Percentiles rank a stretch among this genome's conserved stretches.
Conservation (phyloP, 2,888 invertebrate species). For the Erpobdella octoculata region DNA sequence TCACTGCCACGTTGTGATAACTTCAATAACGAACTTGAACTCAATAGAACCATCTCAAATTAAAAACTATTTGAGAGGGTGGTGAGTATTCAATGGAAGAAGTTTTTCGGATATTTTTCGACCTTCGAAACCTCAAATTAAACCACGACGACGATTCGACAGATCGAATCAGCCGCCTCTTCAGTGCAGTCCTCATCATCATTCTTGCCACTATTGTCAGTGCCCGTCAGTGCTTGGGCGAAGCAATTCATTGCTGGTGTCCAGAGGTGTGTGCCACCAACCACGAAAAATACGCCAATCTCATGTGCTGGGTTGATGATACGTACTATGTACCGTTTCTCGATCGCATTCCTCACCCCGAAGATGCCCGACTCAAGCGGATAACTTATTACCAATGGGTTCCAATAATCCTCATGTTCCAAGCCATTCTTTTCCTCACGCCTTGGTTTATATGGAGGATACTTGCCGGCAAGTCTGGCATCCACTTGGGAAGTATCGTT, state of each 20-base stretch:
- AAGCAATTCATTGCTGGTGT: constrained; percentile 54
- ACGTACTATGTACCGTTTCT: constrained; percentile 45
- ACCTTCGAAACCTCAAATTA: constrained; percentile 34
- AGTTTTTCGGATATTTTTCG: constrained; percentile 32
- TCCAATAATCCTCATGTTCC: constrained; percentile 50
- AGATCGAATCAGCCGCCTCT: constrained; percentile 54
- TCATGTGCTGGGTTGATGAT: constrained; percentile 49
- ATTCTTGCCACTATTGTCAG: constrained; percentile 52
- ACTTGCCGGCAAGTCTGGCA: constrained; percentile 38
- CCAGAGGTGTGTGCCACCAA: constrained; percentile 39
- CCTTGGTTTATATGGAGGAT: constrained; percentile 55
- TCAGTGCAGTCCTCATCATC: constrained; percentile 50
- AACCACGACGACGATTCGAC: constrained; percentile 50
- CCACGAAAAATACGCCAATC: constrained; percentile 38
- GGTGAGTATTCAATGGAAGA: too few species aligned
- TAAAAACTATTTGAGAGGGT: too few species aligned
- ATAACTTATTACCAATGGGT: constrained; percentile 54
- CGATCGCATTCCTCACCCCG: constrained; percentile 34
- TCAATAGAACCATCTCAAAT: too few species aligned
- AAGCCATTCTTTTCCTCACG: constrained; percentile 40
- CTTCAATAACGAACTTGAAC: too few species aligned
- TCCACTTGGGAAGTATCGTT: constrained; percentile 34
- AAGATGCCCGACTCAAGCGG: constrained; percentile 45
- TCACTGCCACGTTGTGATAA: too few species aligned
- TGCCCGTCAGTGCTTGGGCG: constrained; percentile 54